phyloP scores from a whole-genome alignment of 2,797 vertebrate species.

The Tolypeutes matacus region DNA sequence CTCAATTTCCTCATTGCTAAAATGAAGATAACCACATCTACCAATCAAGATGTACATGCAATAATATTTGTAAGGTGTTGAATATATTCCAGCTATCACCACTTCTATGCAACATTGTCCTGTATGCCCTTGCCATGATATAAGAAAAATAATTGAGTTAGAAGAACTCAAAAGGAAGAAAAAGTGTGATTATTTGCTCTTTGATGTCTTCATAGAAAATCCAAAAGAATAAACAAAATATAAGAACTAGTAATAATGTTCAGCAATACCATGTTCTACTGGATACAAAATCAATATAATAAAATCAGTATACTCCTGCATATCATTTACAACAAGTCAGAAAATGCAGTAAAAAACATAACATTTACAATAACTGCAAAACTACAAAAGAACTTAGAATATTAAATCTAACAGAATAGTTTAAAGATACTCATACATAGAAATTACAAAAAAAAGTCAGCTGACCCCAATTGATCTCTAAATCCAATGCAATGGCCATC shows the following conservation, averaged over 20 bases:
- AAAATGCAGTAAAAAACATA: background rate
- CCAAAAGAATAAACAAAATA: constrained; percentile 40
- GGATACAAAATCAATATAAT: background rate
- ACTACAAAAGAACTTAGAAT: constrained; percentile 19
- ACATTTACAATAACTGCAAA: background rate
- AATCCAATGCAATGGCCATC: background rate
- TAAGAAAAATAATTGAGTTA: background rate
- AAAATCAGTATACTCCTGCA: background rate
- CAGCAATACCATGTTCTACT: background rate
- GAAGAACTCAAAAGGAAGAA: background rate
- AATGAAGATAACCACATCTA: background rate
- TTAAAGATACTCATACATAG: background rate
- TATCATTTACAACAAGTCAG: background rate
- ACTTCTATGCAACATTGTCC: background rate
- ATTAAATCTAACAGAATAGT: background rate
- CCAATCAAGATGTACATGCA: background rate
- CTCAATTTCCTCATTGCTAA: background rate
- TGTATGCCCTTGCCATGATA: background rate
- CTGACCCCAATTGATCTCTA: background rate
- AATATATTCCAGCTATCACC: background rate
- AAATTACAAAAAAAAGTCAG: background rate
- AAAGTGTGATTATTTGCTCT: background rate
- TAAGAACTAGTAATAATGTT: background rate
- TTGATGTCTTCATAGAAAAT: background rate
- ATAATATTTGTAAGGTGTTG: background rate